Evolutionary conservation across 2,888 invertebrate species (phyloP), one percentile per base, ranked within the genome.

Genomic region (Coelinius sp.): DNA sequence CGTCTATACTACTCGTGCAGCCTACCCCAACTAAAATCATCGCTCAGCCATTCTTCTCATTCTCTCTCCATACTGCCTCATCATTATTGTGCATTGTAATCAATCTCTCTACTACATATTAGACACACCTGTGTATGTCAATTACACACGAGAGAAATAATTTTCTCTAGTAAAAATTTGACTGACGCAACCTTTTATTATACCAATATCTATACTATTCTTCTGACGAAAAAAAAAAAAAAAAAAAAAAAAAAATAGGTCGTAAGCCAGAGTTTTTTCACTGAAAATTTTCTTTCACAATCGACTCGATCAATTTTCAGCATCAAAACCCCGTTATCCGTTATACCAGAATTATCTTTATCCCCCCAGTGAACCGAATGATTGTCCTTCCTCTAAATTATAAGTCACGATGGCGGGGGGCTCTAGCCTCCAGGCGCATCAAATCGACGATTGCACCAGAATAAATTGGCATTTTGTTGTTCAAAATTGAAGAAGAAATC

Each of bases 361-460:
- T n/a, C n/a, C 8, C 24, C 46, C 73, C 84, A 83, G 77, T 85
- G 83, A 81, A 80, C 75, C 83, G 79, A 80, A 82, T 83, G 79
- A 85, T 84, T 73, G 75, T 63, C 73, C 66, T 66, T 78, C 79
- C 73, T 70, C 62, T 59, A 75, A 81, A 84, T 83, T 78, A 78
- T 70, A 44, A 38, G 38, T 2, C 14, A 62, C 12, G 52, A 73
- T 76, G 12, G 31, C 3, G 12, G n/a, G n/a, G n/a, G n/a, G n/a
- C n/a, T 56, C 1, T 46, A 63, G 63, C 22, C 56, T 31, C 53
- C 56, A 70, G 67, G 77, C 75, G 70, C 27, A 71, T 70, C 77
- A 24, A 70, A 71, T 74, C 70, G 20, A 8, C 56, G 12, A 41
- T 65, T 65, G 35, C 20, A 65, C 38, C 8, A 27, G 25, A 69